phyloP scores from a whole-genome alignment of 2,113 vertebrate species.

The Pterocles burchelli region DNA sequence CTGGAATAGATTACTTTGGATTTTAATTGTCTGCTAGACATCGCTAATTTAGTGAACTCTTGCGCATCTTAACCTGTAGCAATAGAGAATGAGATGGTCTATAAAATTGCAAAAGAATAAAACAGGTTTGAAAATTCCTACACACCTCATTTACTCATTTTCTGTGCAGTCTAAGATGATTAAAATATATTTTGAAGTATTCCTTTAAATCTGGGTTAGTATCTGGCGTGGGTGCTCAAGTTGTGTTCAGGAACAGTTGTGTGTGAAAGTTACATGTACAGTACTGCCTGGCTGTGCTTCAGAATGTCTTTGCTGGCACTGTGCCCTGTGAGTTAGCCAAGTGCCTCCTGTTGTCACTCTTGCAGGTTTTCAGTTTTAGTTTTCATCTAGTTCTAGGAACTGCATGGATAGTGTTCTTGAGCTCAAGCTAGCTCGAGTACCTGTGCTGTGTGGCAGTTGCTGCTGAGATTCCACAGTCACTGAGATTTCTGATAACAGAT shows the following conservation, averaged over 20 bases:
- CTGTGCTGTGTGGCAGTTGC: background rate
- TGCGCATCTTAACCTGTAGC: background rate
- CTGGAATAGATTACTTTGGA: background rate
- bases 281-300: background rate
- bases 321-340: background rate
- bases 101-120: background rate
- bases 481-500: background rate
- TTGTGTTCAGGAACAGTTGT: background rate
- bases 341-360: fast-evolving
- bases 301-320: background rate
- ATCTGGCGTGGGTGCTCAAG: background rate
- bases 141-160: too few relatives aligned
- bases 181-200: background rate
- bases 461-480: background rate
- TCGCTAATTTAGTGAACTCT: background rate
- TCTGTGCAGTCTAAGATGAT: too few relatives aligned
- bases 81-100: background rate
- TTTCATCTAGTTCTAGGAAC: background rate
- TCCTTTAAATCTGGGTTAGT: background rate
- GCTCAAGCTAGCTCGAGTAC: fast-evolving
- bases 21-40: background rate
- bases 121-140: too few relatives aligned
- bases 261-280: background rate
- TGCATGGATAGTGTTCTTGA: background rate
- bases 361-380: background rate